Percentiles rank a stretch among this genome's conserved stretches.
These are phyloP conservation scores for Aspidiotus rigidus DNA, from an alignment of 2,888 invertebrate genomes.

Conservation along the genomic window DNA sequence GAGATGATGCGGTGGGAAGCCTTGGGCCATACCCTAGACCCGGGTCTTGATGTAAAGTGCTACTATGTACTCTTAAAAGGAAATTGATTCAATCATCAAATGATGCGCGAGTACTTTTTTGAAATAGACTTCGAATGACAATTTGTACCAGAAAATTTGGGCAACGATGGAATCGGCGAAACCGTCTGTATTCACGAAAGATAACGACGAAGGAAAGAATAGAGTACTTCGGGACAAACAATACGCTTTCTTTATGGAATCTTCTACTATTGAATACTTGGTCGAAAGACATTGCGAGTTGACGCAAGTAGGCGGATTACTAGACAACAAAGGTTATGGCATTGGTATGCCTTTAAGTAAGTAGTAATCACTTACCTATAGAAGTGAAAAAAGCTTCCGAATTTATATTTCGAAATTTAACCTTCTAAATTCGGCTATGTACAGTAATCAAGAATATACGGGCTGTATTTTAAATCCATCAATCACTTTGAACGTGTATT, in stretches of 20 bases:
- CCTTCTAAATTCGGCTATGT: no score
- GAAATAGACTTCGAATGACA: constrained; percentile 52
- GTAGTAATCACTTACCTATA: constrained; percentile 39
- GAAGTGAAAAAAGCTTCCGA: no score
- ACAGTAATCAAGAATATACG: no score
- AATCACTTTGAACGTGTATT: no score
- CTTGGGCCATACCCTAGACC: background rate
- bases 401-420: no score
- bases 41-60: background rate
- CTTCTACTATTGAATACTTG: constrained; percentile 86
- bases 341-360: constrained; percentile 83
- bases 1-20: background rate
- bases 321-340: constrained; percentile 89
- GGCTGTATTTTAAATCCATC: no score
- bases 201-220: constrained; percentile 78
- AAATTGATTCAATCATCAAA: background rate
- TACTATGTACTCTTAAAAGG: background rate
- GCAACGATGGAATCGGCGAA: constrained; percentile 75
- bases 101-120: background rate
- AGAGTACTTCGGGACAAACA: constrained; percentile 68
- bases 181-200: constrained; percentile 71
- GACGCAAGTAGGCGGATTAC: constrained; percentile 66
- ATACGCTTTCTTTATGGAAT: constrained; percentile 96
- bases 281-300: constrained; percentile 76
- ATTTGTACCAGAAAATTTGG: constrained; percentile 87